Percentiles rank a stretch among this genome's conserved stretches.
Evolutionary conservation across 2,888 invertebrate species (phyloP).

Genomic region (Sialis lutaria): DNA sequence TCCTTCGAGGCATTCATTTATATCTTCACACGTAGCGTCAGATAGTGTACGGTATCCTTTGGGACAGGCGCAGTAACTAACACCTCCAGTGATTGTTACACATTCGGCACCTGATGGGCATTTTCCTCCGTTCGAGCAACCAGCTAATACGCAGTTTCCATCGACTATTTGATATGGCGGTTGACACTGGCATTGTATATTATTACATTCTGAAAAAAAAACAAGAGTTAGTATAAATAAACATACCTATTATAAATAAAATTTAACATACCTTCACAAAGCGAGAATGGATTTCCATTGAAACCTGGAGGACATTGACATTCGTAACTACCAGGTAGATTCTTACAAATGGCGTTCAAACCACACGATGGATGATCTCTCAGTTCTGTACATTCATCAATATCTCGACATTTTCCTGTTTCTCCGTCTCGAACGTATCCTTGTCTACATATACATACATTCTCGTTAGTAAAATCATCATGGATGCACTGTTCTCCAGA

Average conservation of each 20-base stretch:
- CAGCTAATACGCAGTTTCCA: slow-evolving; percentile 69
- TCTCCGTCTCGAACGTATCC: slow-evolving; percentile 65
- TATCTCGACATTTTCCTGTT: slow-evolving; percentile 62
- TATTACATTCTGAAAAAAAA: slow-evolving; percentile 45
- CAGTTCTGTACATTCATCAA: slow-evolving; percentile 67
- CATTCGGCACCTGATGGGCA: slow-evolving; percentile 82
- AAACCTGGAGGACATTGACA: slow-evolving; percentile 79
- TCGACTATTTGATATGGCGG: slow-evolving; percentile 71
- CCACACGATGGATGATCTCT: slow-evolving; percentile 69
- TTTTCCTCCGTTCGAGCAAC: slow-evolving; percentile 61
- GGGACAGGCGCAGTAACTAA: slow-evolving; percentile 87
- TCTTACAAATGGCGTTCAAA: slow-evolving; percentile 77
- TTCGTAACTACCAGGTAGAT: slow-evolving; percentile 83
- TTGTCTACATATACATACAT: slow-evolving; percentile 78
- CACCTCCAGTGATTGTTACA: slow-evolving; percentile 73
- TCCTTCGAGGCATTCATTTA: slow-evolving; percentile 67
- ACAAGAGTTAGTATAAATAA: background rate
- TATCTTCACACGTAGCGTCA: slow-evolving; percentile 72
- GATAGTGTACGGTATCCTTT: slow-evolving; percentile 60
- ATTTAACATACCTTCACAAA: slow-evolving; percentile 44
- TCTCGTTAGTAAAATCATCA: slow-evolving; percentile 52
- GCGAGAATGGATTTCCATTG: slow-evolving; percentile 76
- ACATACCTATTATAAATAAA: background rate
- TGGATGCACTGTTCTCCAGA: slow-evolving; percentile 71
- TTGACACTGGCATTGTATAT: slow-evolving; percentile 71